Evolutionary conservation across 2,797 vertebrate genomes (phyloP), one percentile per base, ranked within the genome.

Genomic region (Siniperca obscura): DNA sequence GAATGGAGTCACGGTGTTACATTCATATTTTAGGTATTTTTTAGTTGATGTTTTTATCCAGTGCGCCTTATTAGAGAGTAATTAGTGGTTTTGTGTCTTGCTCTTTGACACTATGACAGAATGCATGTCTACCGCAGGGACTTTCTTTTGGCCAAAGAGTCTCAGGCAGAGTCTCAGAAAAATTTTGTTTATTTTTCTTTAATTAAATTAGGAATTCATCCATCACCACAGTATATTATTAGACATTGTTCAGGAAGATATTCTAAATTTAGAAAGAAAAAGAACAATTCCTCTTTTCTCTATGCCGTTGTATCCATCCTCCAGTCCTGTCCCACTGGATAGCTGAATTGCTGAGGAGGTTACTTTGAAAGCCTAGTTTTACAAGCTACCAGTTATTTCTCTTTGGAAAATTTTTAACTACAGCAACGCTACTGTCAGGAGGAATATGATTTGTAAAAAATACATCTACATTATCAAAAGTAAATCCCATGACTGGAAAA

Each of bases 401-500:
- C 11, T 64, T 69, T 64, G 50, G 66, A 76, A 57, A 34, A 42
- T 30, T 8, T 76, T 79, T 55, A 74, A 3, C 59, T 44, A 38
- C 40, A 53, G 74, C 6, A 82, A 50, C 2, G 2, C 16, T 61
- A 11, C 50, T 38, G 36, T 69, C 46, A 64, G 57, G 50, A 80
- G 66, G 36, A 68, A 57, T 76, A 50, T 12, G 3, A 40, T 53
- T 74, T 70, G 48, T 55, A 21, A 69, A 74, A 87, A 74, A 69
- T 36, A 53, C 16, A 66, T 76, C 19, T 27, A 22, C 22, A 55
- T 2, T 52, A 68, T 78, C 60, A 68, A 70, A 13, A 77, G 36
- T 71, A 70, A 84, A 81, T 86, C 81, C 69, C 70, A 55, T 25
- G 50, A n/a, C 66, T 68, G 34, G 19, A 76, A 52, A 66, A 61